These are phyloP conservation scores for Latheticus oryzae DNA, from an alignment of 2,888 invertebrate genomes.

Conservation along the genomic window DNA sequence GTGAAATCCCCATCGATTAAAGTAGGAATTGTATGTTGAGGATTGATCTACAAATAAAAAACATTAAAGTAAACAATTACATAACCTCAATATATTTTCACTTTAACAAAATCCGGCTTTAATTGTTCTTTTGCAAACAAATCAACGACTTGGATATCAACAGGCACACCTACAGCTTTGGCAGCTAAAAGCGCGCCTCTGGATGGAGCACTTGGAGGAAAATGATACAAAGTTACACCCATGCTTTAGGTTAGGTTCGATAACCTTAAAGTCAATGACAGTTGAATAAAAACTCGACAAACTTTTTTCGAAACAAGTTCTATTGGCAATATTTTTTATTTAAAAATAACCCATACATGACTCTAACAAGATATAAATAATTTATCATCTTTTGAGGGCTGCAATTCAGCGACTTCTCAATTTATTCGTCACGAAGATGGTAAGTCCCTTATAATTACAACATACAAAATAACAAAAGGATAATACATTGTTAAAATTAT, in stretches of 20 bases:
- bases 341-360: conserved; percentile 66
- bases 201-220: conserved; percentile 72
- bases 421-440: conserved; percentile 39
- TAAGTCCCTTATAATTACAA: conserved; percentile 44
- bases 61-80: conserved; percentile 5
- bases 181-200: conserved; percentile 72
- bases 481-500: conserved; percentile 34
- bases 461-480: conserved; percentile 44
- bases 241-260: conserved; percentile 9
- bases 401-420: conserved; percentile 45
- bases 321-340: conserved; percentile 58
- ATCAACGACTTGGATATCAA: conserved; percentile 68
- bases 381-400: conserved; percentile 58
- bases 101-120: conserved; percentile 67
- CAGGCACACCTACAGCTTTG: conserved; percentile 69
- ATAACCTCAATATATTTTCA: conserved; percentile 44
- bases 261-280: too few relatives aligned
- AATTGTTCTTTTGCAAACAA: conserved; percentile 72
- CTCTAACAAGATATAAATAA: conserved; percentile 65
- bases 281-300: too few relatives aligned
- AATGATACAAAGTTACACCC: conserved; percentile 69
- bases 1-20: conserved; percentile 75
- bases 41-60: conserved; percentile 68
- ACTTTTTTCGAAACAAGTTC: too few relatives aligned
- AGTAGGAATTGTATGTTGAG: conserved; percentile 77